Conservation (phyloP, 2,113 vertebrate genomes). For the Circaetus cinerascens region DNA sequence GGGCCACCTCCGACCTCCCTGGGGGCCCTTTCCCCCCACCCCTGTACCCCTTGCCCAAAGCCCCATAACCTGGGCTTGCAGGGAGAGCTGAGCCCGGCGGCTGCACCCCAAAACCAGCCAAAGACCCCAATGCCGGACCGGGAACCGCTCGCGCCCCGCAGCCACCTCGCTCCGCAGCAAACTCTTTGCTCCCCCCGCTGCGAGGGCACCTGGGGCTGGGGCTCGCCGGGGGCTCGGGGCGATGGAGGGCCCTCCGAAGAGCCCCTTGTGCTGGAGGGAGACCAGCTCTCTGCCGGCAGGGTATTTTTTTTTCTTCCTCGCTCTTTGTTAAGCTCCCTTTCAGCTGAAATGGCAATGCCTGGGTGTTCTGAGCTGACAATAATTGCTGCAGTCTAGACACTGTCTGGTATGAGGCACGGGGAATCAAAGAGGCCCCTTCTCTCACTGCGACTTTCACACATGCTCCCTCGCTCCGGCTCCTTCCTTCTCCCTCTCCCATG, state of each 20-base stretch:
- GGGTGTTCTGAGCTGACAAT: slow-evolving; percentile 90
- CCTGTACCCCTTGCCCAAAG: not conserved
- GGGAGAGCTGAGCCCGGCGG: not conserved
- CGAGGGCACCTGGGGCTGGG: not conserved
- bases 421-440: slow-evolving; percentile 74
- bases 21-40: accelerated
- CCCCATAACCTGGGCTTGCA: not conserved
- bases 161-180: not conserved
- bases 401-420: slow-evolving; percentile 85
- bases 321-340: slow-evolving; percentile 84
- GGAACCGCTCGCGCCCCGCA: accelerated
- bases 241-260: not conserved
- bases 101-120: not conserved
- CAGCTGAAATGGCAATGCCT: slow-evolving; percentile 85
- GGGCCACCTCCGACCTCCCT: accelerated
- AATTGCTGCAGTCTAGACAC: slow-evolving; percentile 95
- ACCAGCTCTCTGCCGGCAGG: slow-evolving; percentile 60
- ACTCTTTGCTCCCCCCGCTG: not conserved
- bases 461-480: slow-evolving; percentile 65
- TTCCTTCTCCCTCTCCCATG: slow-evolving; percentile 74
- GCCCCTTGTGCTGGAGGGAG: slow-evolving; percentile 55
- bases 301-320: slow-evolving; percentile 40
- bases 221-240: not conserved
- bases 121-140: accelerated
- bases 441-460: slow-evolving; percentile 69